Evolutionary conservation across 2,113 vertebrate species (phyloP).

Genomic region (Crocuta crocuta): DNA sequence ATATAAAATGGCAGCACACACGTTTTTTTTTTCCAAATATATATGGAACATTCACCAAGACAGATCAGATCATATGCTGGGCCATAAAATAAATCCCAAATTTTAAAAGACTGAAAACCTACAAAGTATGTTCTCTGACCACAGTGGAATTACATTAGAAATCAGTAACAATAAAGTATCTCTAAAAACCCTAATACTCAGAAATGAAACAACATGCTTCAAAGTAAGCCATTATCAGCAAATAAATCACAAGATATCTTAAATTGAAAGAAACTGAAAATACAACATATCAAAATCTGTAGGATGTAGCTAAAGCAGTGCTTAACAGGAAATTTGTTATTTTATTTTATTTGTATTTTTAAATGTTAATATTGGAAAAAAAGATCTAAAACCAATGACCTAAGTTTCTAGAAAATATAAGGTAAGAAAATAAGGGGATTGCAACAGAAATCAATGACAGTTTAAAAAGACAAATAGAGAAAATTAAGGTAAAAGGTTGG

Average conservation of each 20-base stretch:
- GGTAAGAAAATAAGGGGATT: not conserved
- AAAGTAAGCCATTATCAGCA: conserved; percentile 19
- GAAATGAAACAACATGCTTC: conserved; percentile 14
- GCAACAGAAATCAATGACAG: not conserved
- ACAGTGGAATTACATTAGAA: not conserved
- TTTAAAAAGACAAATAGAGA: conserved; percentile 16
- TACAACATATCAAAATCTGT: not conserved
- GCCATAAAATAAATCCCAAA: conserved; percentile 13
- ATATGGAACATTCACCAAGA: conserved; percentile 27
- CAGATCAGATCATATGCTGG: not conserved
- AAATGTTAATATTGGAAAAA: conserved; percentile 17
- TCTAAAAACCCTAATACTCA: not conserved
- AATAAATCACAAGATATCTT: conserved; percentile 37
- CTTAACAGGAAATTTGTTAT: not conserved
- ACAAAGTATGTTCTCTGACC: not conserved
- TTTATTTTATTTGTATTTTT: not conserved
- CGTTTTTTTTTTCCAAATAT: not conserved
- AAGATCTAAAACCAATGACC: conserved; percentile 25
- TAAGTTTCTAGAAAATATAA: conserved; percentile 14
- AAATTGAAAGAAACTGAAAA: conserved; percentile 13
- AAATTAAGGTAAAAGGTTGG: conserved; percentile 14
- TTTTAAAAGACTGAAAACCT: not conserved
- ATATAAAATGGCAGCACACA: not conserved
- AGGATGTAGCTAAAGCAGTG: not conserved
- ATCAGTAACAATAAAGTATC: conserved; percentile 30